Evolutionary conservation across 2,888 invertebrate genomes (phyloP), one percentile per base, ranked within the genome.

Genomic region (Morinoia aosen): DNA sequence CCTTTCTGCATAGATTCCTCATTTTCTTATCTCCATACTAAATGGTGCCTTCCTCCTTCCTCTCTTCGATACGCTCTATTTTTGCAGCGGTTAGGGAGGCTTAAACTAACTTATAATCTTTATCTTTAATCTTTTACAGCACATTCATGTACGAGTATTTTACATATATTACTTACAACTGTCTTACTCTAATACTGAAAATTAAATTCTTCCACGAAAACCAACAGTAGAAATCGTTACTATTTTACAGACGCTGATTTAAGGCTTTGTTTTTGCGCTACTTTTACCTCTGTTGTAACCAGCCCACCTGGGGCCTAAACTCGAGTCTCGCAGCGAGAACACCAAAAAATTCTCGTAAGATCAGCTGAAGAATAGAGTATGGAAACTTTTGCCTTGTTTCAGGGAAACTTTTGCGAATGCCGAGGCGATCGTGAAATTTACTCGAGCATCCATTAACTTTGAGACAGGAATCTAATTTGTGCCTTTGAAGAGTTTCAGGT

Each of bases 391-490:
- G 76, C 76, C 76, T 76, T 33, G 76, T 76, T 76, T 76, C 76
- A 76, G 76, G 33, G 33, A 76, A 76, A 90, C 90, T 93, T 57
- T 48, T 33, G 93, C 8, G n/a, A 93, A 93, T 56, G 93, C 33
- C 57, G 93, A 48, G 48, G 48, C 93, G 93, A 93, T 93, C 93
- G 93, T 93, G 48, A 93, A 93, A 93, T 93, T 93, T 57, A 57
- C 57, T 93, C 33, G 56, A 93, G 12, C 57, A 48, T 93, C 93
- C 93, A 93, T 93, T 93, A 93, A 93, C 93, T 93, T 93, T 33
- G 57, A 93, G 93, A 57, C 93, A 93, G 93, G 93, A 93, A 93
- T 93, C 93, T 93, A 93, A 93, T 93, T 93, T 93, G 93, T 57
- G 56, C n/a, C 33, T 57, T 57, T 57, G 56, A 93, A 93, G 57